Evolutionary conservation across 2,888 invertebrate genomes (phyloP).

Genomic region (Thymelicus sylvestris): DNA sequence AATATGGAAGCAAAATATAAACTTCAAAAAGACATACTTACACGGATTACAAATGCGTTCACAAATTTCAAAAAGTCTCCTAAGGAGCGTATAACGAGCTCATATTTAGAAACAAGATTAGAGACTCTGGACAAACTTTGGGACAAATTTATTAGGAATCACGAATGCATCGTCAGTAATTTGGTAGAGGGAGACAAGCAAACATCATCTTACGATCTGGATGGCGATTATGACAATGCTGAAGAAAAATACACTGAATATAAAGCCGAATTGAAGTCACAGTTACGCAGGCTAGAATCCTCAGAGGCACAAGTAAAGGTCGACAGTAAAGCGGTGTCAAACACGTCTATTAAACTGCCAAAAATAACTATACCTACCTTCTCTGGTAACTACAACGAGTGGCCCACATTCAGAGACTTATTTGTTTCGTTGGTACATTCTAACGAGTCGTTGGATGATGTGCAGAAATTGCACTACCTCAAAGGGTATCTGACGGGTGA

Average conservation of each 20-base stretch:
- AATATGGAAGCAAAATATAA: neutral
- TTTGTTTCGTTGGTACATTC: constrained; percentile 1
- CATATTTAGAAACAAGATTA: neutral
- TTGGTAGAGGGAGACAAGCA: neutral
- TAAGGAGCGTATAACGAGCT: neutral
- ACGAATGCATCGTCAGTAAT: neutral
- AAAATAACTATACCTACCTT: neutral
- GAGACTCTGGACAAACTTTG: neutral
- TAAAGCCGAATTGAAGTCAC: too few relatives aligned
- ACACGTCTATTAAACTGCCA: neutral
- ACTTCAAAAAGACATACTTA: neutral
- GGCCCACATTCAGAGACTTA: constrained; percentile 6
- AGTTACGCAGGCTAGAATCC: too few relatives aligned
- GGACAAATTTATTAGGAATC: neutral
- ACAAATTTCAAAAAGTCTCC: neutral
- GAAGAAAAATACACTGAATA: too few relatives aligned
- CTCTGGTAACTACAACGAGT: constrained; percentile 13
- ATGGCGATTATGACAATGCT: neutral
- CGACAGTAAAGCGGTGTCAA: too few relatives aligned
- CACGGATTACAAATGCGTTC: neutral
- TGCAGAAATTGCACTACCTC: constrained; percentile 37
- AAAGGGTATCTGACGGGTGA: constrained; percentile 44
- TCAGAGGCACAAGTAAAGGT: too few relatives aligned
- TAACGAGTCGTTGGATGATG: constrained; percentile 42
- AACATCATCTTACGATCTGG: neutral